Evolutionary conservation across 2,797 vertebrate genomes (phyloP).

Genomic region (Sternarchorhynchus goeldii): DNA sequence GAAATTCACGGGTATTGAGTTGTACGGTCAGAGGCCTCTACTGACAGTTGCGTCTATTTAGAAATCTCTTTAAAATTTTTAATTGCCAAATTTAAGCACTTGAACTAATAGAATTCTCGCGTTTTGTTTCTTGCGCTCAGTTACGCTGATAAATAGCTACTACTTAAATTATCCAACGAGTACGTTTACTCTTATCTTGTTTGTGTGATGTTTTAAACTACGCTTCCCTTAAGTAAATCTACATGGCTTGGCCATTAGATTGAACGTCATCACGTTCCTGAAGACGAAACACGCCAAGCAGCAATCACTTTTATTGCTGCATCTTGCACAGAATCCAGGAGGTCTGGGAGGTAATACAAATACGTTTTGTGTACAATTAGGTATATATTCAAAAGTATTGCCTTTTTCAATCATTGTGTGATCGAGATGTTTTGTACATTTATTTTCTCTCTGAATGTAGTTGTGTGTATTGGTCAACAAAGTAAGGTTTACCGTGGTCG

Average conservation of each 20-base stretch:
- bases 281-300: slow-evolving; percentile 46
- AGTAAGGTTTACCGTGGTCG: background rate
- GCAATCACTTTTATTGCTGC: slow-evolving; percentile 46
- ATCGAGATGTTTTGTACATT: background rate
- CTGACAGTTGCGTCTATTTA: too few relatives aligned
- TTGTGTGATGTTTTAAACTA: slow-evolving; percentile 11
- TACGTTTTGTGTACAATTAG: background rate
- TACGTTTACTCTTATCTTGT: too few relatives aligned
- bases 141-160: too few relatives aligned
- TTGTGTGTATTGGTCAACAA: background rate
- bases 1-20: too few relatives aligned
- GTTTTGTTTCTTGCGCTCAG: too few relatives aligned
- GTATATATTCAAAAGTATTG: background rate
- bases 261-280: slow-evolving; percentile 24
- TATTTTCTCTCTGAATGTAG: background rate
- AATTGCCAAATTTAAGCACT: too few relatives aligned
- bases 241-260: background rate
- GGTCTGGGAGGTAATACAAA: slow-evolving; percentile 60
- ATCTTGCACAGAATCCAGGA: slow-evolving; percentile 55
- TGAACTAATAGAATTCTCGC: too few relatives aligned
- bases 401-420: background rate
- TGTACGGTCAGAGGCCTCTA: too few relatives aligned
- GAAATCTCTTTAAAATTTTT: too few relatives aligned
- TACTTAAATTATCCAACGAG: too few relatives aligned
- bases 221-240: slow-evolving; percentile 7